Evolutionary conservation across 2,797 vertebrate genomes (phyloP).

Genomic region (Kryptolebias ocellatus): DNA sequence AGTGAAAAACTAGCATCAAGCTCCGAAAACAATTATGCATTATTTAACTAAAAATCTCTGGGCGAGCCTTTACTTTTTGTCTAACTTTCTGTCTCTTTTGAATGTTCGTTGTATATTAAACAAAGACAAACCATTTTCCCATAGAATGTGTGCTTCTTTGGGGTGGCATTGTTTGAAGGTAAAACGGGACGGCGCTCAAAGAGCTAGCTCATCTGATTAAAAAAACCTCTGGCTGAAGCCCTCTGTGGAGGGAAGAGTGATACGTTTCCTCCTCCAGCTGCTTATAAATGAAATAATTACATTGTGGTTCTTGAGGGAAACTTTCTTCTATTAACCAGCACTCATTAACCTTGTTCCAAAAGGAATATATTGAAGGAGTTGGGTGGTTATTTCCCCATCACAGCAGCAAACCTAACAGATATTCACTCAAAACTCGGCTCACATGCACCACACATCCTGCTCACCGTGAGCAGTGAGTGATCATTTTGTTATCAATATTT

Average conservation of each 20-base stretch:
- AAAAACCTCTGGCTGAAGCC: constrained; percentile 19
- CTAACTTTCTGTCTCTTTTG: constrained; percentile 24
- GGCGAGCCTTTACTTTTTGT: constrained; percentile 44
- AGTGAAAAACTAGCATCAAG: constrained; percentile 34
- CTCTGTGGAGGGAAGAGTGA: constrained; percentile 31
- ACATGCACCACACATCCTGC: constrained; percentile 23
- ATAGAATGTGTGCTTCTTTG: constrained; percentile 30
- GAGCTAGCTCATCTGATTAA: constrained; percentile 18
- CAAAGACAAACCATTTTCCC: constrained; percentile 34
- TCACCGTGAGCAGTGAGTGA: constrained; percentile 47
- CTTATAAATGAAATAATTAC: constrained; percentile 75
- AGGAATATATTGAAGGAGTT: constrained; percentile 57
- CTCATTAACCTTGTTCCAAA: constrained; percentile 71
- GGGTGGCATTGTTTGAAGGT: constrained; percentile 36
- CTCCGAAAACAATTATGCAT: constrained; percentile 30
- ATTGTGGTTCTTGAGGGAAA: constrained; percentile 54
- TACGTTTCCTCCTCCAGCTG: constrained; percentile 46
- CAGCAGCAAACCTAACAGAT: constrained; percentile 14
- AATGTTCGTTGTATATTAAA: constrained; percentile 28
- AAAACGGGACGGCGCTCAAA: constrained; percentile 18
- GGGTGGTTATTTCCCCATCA: constrained; percentile 30
- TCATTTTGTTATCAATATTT: constrained; percentile 74
- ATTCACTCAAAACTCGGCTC: constrained; percentile 30
- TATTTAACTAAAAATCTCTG: constrained; percentile 34
- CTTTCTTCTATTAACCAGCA: constrained; percentile 57